Base-by-base conservation (phyloP, 1,140 invertebrate species). In the Teleopsis dalmanni region DNA sequence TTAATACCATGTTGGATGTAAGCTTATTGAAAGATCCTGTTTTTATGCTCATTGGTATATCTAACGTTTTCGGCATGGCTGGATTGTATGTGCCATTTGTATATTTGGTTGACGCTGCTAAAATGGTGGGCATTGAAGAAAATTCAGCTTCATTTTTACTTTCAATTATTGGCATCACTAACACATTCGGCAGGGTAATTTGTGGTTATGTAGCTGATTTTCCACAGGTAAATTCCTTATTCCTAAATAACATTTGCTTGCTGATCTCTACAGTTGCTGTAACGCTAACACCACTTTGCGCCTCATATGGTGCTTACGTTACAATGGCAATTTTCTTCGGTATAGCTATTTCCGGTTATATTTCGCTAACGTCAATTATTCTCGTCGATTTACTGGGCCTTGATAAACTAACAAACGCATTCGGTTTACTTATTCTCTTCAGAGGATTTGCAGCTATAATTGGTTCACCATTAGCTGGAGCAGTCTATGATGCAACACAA, bases 321-420 rank as follows among this genome's bases (percentile, higher is more conserved):
- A 71, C 80, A 3, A 87, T 93, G 69, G 81, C 92, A n/a, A 80
- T 91, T 40, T 83, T 91, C 58, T 99, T 98, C 71, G 96, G 95
- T 45, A 76, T 98, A 51, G 92, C 94, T 62, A 88, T 98, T 48
- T 93, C 95, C 54, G 94, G 93, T 25, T 98, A 96, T 72, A 95
- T 98, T 57, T 96, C 93, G 1, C 74, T 99, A 33, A 98, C 95
- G 27, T 98, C 95, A 16, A 98, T 98, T 65, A 95, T 99, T 60
- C 76, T 99, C 38, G 94, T 96, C 54, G 95, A 98, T 64, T 75
- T 98, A 14, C 77, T 99, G 26, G 95, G 95, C 11, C 75, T 98
- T 59, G 93, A 97, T 57, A 92, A 91, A 72, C 74, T 98, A 51
- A 97, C 95, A 31, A 98, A 95, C 69, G 93, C 94, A 18, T 99